Evolutionary conservation across 2,113 vertebrate genomes (phyloP), one percentile per base, ranked within the genome.

Genomic region (Thalassoma bifasciatum): DNA sequence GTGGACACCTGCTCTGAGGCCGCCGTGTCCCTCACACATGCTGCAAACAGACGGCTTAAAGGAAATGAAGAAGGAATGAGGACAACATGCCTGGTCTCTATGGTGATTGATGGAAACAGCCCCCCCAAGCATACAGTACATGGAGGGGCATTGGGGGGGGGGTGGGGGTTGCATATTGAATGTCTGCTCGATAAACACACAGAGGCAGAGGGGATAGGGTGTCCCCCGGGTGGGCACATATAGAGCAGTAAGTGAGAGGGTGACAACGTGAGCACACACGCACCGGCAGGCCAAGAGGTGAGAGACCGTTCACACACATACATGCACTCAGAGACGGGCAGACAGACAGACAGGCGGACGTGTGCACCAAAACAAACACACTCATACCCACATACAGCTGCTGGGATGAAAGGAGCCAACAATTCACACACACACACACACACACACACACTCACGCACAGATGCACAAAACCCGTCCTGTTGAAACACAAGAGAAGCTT

Each of bases 1-100:
- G 63, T 72, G 79, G 82, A 87, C 89, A 89, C 86, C 90, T 91
- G 79, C 84, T 90, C 79, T 21, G 78, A 85, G 81, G 69, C 86
- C 78, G 83, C 34, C 61, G 12, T 36, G 78, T 80, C 67, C 53
- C 82, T 62, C 66, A 60, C 65, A 75, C 64, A 66, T 57, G 23
- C 17, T 1, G 53, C 61, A 61, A 81, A 68, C 76, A 85, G 74
- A 67, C 34, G 12, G 75, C 60, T 73, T 40, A 78, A 24, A 58
- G 57, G 61, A 77, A 80, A 58, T 36, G 62, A 62, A 38, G 59
- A 61, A 66, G 75, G 79, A 81, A 77, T 71, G 79, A 71, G 82
- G 80, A 81, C 83, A 76, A 81, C 83, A 76, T 37, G 79, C 50
- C 77, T 77, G 53, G 63, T 88, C 75, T 73, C 86, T 82, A 81